Base-by-base conservation (phyloP, 2,113 vertebrate genomes). In the Echinops telfairi region DNA sequence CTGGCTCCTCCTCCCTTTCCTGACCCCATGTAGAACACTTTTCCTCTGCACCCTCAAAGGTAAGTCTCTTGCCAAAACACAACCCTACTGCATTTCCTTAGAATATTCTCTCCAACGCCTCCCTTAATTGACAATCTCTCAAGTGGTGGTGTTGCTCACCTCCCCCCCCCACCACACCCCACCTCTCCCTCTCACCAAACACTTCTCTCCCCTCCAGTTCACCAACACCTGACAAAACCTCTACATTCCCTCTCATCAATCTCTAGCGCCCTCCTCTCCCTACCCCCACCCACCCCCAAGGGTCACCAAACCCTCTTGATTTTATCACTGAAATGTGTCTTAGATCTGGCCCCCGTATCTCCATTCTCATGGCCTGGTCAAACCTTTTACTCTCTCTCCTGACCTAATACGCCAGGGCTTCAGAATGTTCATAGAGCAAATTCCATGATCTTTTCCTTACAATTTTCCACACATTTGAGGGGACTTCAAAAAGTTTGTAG, bases 291-390 rank as follows among this genome's bases (percentile, higher is more conserved):
- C 40, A 38, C n/a, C 57, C 88, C 83, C 29, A 70, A 91, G 53
- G 57, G 83, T 92, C 88, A 93, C 29, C 73, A 88, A 93, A 89
- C 58, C 19, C 76, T 93, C 36, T 38, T 88, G 89, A 83, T 90
- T 90, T 88, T 70, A 92, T 94, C 91, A 70, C 80, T 58, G 20
- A 83, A 78, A 70, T 4, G 62, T 19, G 15, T 92, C 79, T 60
- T 76, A 82, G 17, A 27, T 77, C 75, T 79, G 83, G n/a, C 31
- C 33, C 40, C 81, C 86, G 91, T 83, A 96, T 86, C 80, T 86
- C 91, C 58, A 60, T 53, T 86, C 83, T 94, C 53, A 83, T 9
- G 33, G 71, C 79, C 66, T 87, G 66, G 23, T 75, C 79, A 89
- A 81, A 84, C 47, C 29, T 43, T 78, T 27, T 77, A 84, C 79